These are phyloP conservation scores for Phycodurus eques DNA, from an alignment of 2,113 vertebrate species.

Conservation along the genomic window DNA sequence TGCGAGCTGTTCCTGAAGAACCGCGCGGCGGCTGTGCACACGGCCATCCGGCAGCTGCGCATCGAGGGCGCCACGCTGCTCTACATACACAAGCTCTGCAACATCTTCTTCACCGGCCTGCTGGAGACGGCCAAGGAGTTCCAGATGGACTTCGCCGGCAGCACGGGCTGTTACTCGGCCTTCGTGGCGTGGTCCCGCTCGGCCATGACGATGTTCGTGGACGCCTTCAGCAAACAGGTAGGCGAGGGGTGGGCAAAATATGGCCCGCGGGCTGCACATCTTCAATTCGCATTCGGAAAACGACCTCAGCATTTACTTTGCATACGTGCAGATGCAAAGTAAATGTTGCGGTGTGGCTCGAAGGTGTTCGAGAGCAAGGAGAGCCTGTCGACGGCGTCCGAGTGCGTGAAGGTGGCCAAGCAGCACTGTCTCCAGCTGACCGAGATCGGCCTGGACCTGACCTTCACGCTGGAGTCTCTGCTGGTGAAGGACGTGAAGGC, in stretches of 20 bases:
- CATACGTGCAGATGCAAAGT: too few species aligned
- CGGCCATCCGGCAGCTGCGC: conserved; percentile 91
- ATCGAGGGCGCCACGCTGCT: conserved; percentile 95
- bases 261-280: neutral
- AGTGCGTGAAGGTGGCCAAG: conserved; percentile 95
- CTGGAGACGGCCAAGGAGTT: conserved; percentile 94
- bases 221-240: conserved; percentile 94
- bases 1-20: conserved; percentile 95
- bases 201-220: conserved; percentile 91
- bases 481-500: conserved; percentile 92
- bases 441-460: conserved; percentile 93
- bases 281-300: too few species aligned
- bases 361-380: conserved; percentile 96
- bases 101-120: conserved; percentile 95
- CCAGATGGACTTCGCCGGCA: conserved; percentile 89
- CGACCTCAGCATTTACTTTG: too few species aligned
- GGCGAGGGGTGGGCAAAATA: neutral
- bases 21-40: conserved; percentile 88
- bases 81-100: conserved; percentile 97
- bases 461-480: conserved; percentile 90
- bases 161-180: conserved; percentile 93
- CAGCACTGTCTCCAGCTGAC: conserved; percentile 94
- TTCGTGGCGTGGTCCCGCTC: conserved; percentile 96
- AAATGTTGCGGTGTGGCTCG: neutral
- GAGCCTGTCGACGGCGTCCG: conserved; percentile 90